phyloP scores from a whole-genome alignment of 1,140 invertebrate species.

The Cydia pomonella region DNA sequence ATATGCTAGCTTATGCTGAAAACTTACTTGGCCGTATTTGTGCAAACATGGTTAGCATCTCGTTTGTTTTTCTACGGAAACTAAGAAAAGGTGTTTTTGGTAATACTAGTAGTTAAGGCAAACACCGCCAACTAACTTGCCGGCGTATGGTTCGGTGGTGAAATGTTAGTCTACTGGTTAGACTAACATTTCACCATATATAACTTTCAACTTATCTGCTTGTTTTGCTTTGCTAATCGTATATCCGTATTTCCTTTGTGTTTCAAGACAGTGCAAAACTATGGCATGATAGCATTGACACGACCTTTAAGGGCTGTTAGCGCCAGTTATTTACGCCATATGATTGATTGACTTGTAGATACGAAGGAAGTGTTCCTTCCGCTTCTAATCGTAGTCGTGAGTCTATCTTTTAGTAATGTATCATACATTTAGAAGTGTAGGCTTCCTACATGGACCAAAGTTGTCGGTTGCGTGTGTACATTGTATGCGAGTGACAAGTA shows the following conservation, averaged over 20 bases:
- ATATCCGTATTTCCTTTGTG: background rate
- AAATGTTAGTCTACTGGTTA: background rate
- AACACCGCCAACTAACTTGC: too few relatives aligned
- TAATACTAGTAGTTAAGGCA: too few relatives aligned
- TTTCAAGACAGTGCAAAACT: background rate
- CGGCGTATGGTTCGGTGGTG: background rate
- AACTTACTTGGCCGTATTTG: too few relatives aligned
- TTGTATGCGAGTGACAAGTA: too few relatives aligned
- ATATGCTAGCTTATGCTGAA: background rate
- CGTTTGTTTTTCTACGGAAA: too few relatives aligned
- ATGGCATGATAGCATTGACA: background rate
- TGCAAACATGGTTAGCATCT: too few relatives aligned
- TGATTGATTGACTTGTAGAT: background rate
- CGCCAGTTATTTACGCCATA: background rate
- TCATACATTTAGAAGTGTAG: background rate
- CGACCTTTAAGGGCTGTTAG: background rate
- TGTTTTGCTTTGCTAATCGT: background rate
- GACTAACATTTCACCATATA: too few relatives aligned
- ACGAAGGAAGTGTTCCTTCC: conserved; percentile 17
- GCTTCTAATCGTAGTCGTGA: background rate
- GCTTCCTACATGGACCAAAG: background rate
- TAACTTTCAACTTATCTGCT: background rate
- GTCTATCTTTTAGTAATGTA: conserved; percentile 36
- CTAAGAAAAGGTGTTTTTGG: too few relatives aligned
- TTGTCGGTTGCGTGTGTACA: too few relatives aligned